phyloP scores from a whole-genome alignment of 2,113 vertebrate genomes.

The Atractosteus spatula region DNA sequence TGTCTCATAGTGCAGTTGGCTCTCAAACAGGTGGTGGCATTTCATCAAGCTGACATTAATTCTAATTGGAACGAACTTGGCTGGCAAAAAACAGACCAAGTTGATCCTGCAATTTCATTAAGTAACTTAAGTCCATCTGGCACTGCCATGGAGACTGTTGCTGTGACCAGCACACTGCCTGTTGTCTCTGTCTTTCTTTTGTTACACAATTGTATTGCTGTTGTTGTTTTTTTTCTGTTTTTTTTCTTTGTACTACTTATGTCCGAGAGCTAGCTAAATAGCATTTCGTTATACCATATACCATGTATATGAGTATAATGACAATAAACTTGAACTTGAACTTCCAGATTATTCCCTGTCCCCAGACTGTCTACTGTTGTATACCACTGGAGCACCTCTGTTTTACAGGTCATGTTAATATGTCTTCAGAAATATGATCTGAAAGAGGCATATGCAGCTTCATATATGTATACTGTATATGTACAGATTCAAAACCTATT shows the following conservation, averaged over 20 bases:
- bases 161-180: not conserved
- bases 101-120: slow-evolving; percentile 26
- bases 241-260: too few relatives aligned
- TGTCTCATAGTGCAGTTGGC: not conserved
- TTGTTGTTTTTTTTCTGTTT: too few relatives aligned
- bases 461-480: not conserved
- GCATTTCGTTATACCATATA: too few relatives aligned
- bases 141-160: not conserved
- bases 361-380: not conserved
- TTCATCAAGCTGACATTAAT: slow-evolving; percentile 6
- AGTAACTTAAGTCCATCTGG: slow-evolving; percentile 21
- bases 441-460: not conserved
- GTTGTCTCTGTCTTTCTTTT: too few relatives aligned
- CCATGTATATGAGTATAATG: too few relatives aligned
- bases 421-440: not conserved
- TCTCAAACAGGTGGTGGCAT: slow-evolving; percentile 24
- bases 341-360: not conserved
- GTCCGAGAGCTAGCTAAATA: too few relatives aligned
- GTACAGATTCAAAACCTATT: not conserved
- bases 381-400: not conserved
- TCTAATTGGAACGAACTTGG: slow-evolving; percentile 6
- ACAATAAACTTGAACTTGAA: too few relatives aligned
- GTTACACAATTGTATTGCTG: too few relatives aligned
- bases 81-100: slow-evolving; percentile 17
- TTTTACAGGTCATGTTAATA: not conserved